Evolutionary conservation across 1,140 invertebrate genomes (phyloP), one percentile per base, ranked within the genome.

Genomic region (Aphelinus certus): DNA sequence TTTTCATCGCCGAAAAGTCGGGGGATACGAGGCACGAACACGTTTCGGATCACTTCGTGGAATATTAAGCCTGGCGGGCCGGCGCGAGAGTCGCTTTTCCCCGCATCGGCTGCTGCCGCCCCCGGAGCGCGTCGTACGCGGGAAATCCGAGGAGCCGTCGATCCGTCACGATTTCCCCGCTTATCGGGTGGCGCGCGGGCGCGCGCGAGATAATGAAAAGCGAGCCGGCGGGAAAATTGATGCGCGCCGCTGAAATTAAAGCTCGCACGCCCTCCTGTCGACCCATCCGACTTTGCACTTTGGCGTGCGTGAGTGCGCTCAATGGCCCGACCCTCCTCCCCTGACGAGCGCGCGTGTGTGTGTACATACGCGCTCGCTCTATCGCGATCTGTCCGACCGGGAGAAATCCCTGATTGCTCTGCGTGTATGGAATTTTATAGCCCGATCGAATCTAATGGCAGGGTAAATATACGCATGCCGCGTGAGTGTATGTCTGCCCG

Each of bases 131-230:
- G 45, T 63, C 69, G 7, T 49, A 6, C 49, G 3, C 55, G 73
- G 67, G 58, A 75, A 75, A 70, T 70, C 73, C 61, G 51, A 51
- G 49, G 53, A 58, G 46, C 55, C 67, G 57, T 10, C 64, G 64
- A 82, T 82, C 83, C 81, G 80, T 82, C 78, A 82, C 82, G 73
- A 80, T 78, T 78, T 80, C 73, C 58, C 43, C 69, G 68, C 76
- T 78, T 79, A 82, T 81, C 79, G 73, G 1, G 26, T 4, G 42
- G 43, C 51, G 71, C 66, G 47, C 56, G 2, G 43, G 7, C 45
- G 57, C 62, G 42, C 53, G 42, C 42, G n/a, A 1, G 64, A 77
- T 77, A 77, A 77, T 77, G 73, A 75, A 77, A 75, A 75, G 69
- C 60, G 68, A 68, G 56, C 7, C 7, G n/a, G 10, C 10, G 26